Percentiles rank a stretch among this genome's conserved stretches.
Conservation (phyloP, 2,113 vertebrate genomes). For the Nothocercus nigrocapillus region DNA sequence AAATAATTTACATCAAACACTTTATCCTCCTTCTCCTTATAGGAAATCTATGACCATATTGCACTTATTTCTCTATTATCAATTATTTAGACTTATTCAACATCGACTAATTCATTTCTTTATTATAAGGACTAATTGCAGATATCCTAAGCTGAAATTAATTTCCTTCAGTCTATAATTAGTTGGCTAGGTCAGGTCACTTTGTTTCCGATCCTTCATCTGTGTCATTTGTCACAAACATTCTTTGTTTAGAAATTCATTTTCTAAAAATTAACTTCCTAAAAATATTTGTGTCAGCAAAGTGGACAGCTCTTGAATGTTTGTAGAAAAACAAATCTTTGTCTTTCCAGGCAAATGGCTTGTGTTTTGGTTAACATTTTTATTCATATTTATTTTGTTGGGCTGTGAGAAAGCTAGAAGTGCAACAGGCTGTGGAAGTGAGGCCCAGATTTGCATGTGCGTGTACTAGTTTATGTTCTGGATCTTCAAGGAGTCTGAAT, state of each 20-base stretch:
- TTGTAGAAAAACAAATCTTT: not conserved
- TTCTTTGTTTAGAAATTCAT: not conserved
- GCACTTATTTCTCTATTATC: slow-evolving; percentile 37
- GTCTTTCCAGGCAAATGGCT: not conserved
- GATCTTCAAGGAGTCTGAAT: not conserved
- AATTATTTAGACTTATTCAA: slow-evolving; percentile 34
- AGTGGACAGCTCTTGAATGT: not conserved
- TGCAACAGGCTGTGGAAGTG: not conserved
- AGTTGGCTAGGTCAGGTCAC: not conserved
- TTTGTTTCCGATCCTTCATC: not conserved
- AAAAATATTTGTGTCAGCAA: not conserved
- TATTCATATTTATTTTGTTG: not conserved
- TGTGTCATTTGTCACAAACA: not conserved
- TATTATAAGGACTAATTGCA: slow-evolving; percentile 33
- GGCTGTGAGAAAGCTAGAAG: not conserved
- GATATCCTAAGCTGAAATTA: slow-evolving; percentile 19
- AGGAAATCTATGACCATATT: slow-evolving; percentile 23
- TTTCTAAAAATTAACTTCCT: not conserved
- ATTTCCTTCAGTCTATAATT: not conserved
- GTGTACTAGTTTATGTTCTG: not conserved
- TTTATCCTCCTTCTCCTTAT: slow-evolving; percentile 15
- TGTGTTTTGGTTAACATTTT: not conserved
- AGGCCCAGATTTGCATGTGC: not conserved
- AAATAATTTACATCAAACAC: slow-evolving; percentile 48
- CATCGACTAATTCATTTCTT: not conserved